Percentiles rank a stretch among this genome's conserved stretches.
Evolutionary conservation across 92 coral and sea anemone species (phyloP).

Genomic region (Palythoa grandis): DNA sequence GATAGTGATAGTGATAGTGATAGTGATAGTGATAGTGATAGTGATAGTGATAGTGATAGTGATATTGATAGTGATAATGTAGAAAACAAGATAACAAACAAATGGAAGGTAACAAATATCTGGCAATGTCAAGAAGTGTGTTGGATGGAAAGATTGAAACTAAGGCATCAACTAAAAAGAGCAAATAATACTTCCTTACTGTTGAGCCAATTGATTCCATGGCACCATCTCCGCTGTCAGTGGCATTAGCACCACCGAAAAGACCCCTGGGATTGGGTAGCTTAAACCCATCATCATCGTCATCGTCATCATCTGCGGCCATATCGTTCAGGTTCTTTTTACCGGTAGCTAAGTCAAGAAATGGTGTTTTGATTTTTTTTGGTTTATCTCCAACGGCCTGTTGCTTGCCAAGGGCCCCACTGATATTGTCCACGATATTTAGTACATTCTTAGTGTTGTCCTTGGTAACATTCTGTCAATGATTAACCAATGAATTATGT

Average conservation of each 20-base stretch:
- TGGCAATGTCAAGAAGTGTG: background rate
- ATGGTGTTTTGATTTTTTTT: slow-evolving; percentile 77
- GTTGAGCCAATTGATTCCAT: slow-evolving; percentile 88
- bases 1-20: too few relatives aligned
- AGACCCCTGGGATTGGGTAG: slow-evolving; percentile 80
- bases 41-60: too few relatives aligned
- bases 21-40: too few relatives aligned
- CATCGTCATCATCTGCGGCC: slow-evolving; percentile 71
- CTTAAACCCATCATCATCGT: slow-evolving; percentile 74
- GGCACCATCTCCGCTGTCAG: slow-evolving; percentile 79
- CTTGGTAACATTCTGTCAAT: slow-evolving; percentile 55
- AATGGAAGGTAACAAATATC: background rate
- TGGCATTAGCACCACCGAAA: slow-evolving; percentile 87
- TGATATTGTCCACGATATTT: slow-evolving; percentile 77
- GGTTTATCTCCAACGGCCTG: slow-evolving; percentile 88
- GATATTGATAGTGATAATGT: too few relatives aligned
- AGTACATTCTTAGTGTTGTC: slow-evolving; percentile 90
- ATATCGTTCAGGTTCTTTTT: slow-evolving; percentile 73
- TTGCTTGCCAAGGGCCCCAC: slow-evolving; percentile 83
- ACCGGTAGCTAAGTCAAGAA: slow-evolving; percentile 77
- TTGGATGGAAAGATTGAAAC: background rate
- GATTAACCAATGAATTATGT: background rate
- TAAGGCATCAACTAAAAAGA: too few relatives aligned
- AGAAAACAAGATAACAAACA: background rate
- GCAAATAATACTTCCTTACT: slow-evolving; percentile 42